Evolutionary conservation across 2,797 vertebrate genomes (phyloP).

Genomic region (Protosalanx chinensis): DNA sequence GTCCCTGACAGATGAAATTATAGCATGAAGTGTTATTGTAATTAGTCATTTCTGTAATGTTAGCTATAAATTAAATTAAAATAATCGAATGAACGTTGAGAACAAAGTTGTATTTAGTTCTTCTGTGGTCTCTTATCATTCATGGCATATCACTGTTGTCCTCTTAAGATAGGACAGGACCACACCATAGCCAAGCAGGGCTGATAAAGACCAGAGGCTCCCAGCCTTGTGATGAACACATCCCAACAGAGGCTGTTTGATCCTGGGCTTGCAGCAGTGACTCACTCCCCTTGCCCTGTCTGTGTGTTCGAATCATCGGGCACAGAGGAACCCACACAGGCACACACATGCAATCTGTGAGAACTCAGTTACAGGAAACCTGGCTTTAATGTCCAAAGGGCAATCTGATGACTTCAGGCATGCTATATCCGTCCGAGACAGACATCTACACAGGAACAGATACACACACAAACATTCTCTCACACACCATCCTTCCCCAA

Average conservation of each 20-base stretch:
- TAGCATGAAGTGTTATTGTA: neutral
- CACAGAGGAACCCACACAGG: constrained; percentile 8
- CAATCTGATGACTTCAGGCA: constrained; percentile 64
- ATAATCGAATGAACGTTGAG: neutral
- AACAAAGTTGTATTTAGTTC: constrained; percentile 27
- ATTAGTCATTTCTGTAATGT: no score
- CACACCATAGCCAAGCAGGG: constrained; percentile 19
- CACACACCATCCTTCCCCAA: constrained; percentile 27
- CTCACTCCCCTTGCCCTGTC: constrained; percentile 41
- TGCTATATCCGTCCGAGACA: constrained; percentile 51
- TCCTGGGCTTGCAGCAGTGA: constrained; percentile 52
- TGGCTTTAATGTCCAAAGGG: constrained; percentile 36
- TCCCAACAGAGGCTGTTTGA: constrained; percentile 57
- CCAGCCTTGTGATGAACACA: constrained; percentile 48
- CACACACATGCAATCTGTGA: constrained; percentile 36
- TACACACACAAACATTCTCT: constrained; percentile 6
- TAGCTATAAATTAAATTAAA: neutral
- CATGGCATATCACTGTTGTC: constrained; percentile 31
- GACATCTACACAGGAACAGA: constrained; percentile 15
- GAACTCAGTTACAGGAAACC: constrained; percentile 37
- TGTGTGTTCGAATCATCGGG: constrained; percentile 40
- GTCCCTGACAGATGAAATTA: neutral
- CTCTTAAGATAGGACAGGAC: constrained; percentile 37
- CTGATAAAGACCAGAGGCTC: constrained; percentile 52
- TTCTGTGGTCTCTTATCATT: constrained; percentile 27